phyloP scores from a whole-genome alignment of 1,140 invertebrate species.

The Aricia agestis region DNA sequence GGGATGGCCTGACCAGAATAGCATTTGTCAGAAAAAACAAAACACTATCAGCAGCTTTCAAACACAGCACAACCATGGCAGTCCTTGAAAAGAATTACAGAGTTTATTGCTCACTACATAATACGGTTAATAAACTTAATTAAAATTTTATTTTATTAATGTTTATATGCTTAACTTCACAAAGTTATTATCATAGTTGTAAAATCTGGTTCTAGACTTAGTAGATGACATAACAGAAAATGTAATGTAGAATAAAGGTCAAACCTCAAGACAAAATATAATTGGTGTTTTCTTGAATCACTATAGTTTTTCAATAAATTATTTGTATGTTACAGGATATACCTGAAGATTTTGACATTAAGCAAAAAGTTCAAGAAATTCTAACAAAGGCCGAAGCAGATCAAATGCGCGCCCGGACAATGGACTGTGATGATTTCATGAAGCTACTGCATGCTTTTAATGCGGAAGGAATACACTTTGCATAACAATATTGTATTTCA shows the following conservation, averaged over 20 bases:
- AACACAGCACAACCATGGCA: conserved; percentile 88
- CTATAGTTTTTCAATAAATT: too few species aligned
- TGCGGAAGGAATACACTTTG: conserved; percentile 92
- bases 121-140: conserved; percentile 79
- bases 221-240: too few species aligned
- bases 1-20: conserved; percentile 97
- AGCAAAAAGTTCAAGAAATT: conserved; percentile 87
- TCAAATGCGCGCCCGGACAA: conserved; percentile 90
- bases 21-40: conserved; percentile 98
- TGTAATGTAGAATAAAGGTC: too few species aligned
- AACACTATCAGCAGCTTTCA: conserved; percentile 90
- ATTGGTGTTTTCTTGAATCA: too few species aligned
- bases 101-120: conserved; percentile 90
- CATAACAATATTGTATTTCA: conserved; percentile 38
- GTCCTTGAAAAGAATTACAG: conserved; percentile 95
- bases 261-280: too few species aligned
- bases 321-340: conserved; percentile 79
- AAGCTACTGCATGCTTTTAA: conserved; percentile 91
- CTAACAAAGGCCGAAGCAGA: conserved; percentile 81
- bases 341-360: conserved; percentile 90
- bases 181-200: too few species aligned
- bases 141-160: neutral
- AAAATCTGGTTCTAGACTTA: too few species aligned
- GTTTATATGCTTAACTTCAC: too few species aligned
- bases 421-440: conserved; percentile 99